Evolutionary conservation across 2,888 invertebrate genomes (phyloP), one percentile per base, ranked within the genome.

Genomic region (Dasysyrphus tricinctus): DNA sequence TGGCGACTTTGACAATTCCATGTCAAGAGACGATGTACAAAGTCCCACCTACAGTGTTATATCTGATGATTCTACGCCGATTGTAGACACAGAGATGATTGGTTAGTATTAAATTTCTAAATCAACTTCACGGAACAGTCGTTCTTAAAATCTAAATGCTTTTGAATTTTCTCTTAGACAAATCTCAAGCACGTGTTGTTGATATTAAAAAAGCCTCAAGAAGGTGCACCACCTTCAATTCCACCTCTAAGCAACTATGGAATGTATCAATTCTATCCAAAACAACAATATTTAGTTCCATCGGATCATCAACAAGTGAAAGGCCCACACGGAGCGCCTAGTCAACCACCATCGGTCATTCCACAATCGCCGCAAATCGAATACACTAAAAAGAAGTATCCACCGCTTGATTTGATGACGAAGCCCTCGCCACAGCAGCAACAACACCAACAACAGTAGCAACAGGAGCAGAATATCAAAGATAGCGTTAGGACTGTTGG

Each of bases 11-110:
- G 92, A 92, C 80, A 90, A 90, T 67, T 94, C 94, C 89, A 94
- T 95, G 14, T 94, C 95, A 88, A 94, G 94, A 54, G 96, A 96
- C 87, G 96, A 96, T 92, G 95, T 96, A 1, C 96, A 96, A 91
- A 98, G 98, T 92, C 98, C 98, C 0, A 98, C 98, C 0, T 99
- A 98, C 93, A 98, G 98, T 73, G 99, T 99, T 93, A 99, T 99
- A 88, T 98, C 98, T 2, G 98, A 99, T 92, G 98, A 98, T 92
- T 96, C 97, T 1, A 96, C 97, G 47, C 96, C 96, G 0, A 94
- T 95, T 2, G 93, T 94, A 67, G 95, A 95, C 85, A 94, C 95
- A 80, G 96, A 95, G 84, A 92, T 94, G n/a, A n/a, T n/a, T n/a
- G n/a, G n/a, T n/a, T n/a, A n/a, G n/a, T n/a, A n/a, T n/a, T n/a